Evolutionary conservation across 2,888 invertebrate genomes (phyloP), one percentile per base, ranked within the genome.

Genomic region (Noctuana brunneofusca): DNA sequence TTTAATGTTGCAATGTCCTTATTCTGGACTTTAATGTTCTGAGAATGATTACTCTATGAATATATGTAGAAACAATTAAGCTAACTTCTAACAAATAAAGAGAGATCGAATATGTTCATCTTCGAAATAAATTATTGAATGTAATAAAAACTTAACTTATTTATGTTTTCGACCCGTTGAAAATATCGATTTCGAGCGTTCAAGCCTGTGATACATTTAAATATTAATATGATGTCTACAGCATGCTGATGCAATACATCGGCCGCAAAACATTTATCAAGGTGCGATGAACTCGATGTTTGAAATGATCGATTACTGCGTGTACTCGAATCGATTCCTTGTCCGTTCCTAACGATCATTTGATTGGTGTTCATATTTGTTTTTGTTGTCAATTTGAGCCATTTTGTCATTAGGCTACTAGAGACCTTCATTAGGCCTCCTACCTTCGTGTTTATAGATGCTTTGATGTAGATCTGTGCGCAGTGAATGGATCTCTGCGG

Each of bases 201-300:
- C 24, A 14, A 49, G 24, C 24, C n/a, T 14, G 14, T 14, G 24
- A 49, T 20, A 48, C 11, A 48, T 49, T 20, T 49, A 24, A 49
- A 49, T 46, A 56, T 46, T 56, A 46, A 20, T 35, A 54, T 54
- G 48, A 24, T 54, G 48, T 14, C 48, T 48, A 20, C 46, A 56
- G 9, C 53, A 24, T 63, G 64, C 57, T 74, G 67, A 70, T 66
- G 70, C 73, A 73, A 71, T 53, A 46, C 18, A 12, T 30, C 74
- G 76, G 76, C 81, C 80, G 84, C 83, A 78, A 83, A 83, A 80
- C 84, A 84, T 84, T 81, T 81, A 78, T 80, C 75, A 75, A 72
- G 76, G 80, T 78, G 69, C 82, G 76, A 75, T 74, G 82, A 79
- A 83, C 83, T 76, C 76, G 72, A 76, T 76, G 69, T 74, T 75